Evolutionary conservation across 2,113 vertebrate species (phyloP).

Genomic region (Cettia cetti): DNA sequence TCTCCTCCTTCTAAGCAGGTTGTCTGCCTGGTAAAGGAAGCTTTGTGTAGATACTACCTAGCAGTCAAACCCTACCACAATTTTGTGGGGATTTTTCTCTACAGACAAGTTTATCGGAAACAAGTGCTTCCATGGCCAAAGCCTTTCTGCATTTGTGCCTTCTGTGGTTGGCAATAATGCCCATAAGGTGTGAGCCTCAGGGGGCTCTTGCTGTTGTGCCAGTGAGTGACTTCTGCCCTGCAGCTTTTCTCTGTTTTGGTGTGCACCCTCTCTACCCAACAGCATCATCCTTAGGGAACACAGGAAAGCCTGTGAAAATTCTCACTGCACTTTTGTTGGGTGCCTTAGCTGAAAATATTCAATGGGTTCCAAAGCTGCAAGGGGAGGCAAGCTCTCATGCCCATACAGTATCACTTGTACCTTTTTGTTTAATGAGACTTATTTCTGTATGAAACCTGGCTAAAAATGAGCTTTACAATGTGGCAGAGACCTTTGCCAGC

Average conservation of each 20-base stretch:
- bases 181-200: background rate
- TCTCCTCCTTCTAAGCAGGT: background rate
- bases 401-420: background rate
- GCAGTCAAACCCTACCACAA: background rate
- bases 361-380: background rate
- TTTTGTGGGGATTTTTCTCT: background rate
- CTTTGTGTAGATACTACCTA: background rate
- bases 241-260: background rate
- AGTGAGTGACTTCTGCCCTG: background rate
- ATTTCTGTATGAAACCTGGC: background rate
- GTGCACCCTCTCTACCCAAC: background rate
- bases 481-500: background rate
- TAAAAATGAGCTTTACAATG: background rate
- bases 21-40: background rate
- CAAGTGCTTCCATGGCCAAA: background rate
- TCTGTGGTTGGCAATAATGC: background rate
- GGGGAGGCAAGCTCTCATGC: background rate
- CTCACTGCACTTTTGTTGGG: background rate
- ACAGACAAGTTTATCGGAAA: background rate
- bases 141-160: background rate
- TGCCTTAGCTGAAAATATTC: background rate
- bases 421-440: background rate
- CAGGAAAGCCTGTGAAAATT: background rate
- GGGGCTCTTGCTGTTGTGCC: background rate
- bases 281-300: rapidly evolving